Percentiles rank a stretch among this genome's conserved stretches.
phyloP scores from a whole-genome alignment of 2,797 vertebrate species.

The Pelochelys cantorii region DNA sequence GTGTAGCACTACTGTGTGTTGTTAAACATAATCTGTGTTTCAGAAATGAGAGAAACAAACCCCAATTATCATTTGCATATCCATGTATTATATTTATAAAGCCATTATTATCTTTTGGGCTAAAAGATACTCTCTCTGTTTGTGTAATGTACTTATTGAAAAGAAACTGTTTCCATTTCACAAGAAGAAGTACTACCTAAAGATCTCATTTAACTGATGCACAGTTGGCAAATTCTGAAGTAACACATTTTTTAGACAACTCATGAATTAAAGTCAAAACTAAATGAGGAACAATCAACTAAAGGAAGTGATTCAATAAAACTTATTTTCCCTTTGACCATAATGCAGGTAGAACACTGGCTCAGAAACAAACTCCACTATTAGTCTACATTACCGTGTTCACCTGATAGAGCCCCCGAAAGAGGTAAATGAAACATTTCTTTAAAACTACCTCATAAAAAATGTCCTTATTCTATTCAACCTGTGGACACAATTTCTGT shows the following conservation, averaged over 20 bases:
- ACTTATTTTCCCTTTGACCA: background rate
- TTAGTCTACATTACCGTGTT: background rate
- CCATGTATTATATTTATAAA: background rate
- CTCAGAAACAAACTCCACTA: constrained; percentile 17
- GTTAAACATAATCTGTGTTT: background rate
- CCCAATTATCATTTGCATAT: background rate
- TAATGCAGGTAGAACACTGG: background rate
- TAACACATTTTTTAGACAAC: background rate
- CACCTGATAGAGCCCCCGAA: background rate
- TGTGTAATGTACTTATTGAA: background rate
- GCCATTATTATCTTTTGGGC: background rate
- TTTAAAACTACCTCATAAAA: constrained; percentile 16
- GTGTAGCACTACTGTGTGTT: background rate
- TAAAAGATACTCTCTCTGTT: background rate
- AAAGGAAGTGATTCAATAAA: background rate
- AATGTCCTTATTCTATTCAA: constrained; percentile 44
- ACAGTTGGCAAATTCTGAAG: background rate
- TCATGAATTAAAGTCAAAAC: background rate
- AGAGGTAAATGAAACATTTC: constrained; percentile 22
- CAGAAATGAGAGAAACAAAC: background rate
- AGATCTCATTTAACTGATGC: background rate
- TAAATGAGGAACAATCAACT: background rate
- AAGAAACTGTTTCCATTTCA: background rate
- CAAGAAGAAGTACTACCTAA: constrained; percentile 1
- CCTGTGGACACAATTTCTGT: constrained; percentile 48